A percentile compares a stretch with the other conserved stretches of the same genome.
Conservation (phyloP, 53 echinoderm and acorn worm genomes). For the Temnopleurus reevesii region DNA sequence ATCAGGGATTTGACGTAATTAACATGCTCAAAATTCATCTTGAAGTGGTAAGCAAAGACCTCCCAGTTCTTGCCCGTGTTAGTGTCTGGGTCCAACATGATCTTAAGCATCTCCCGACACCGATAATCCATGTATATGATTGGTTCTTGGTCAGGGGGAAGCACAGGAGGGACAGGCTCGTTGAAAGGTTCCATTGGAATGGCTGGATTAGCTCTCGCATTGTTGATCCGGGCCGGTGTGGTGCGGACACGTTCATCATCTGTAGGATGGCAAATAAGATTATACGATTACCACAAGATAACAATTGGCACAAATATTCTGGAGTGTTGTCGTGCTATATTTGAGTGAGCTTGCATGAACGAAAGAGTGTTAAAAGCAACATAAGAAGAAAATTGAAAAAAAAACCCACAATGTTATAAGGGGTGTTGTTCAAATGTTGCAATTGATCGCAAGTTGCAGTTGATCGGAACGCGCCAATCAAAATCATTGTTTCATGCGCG, state of each 20-base stretch:
- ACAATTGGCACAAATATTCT: too few species aligned
- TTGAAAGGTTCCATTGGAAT: background rate
- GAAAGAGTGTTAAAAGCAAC: too few species aligned
- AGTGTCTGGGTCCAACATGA: slow-evolving; percentile 26
- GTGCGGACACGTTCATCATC: slow-evolving; percentile 7
- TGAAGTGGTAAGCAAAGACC: slow-evolving; percentile 33
- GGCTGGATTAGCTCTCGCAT: background rate
- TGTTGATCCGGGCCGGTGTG: background rate
- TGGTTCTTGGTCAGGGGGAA: background rate
- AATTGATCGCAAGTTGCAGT: too few species aligned
- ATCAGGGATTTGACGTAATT: background rate
- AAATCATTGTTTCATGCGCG: too few species aligned
- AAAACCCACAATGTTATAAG: too few species aligned
- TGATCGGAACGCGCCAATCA: too few species aligned
- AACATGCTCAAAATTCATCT: background rate
- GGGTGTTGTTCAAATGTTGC: too few species aligned
- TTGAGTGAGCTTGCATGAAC: too few species aligned
- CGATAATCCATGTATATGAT: slow-evolving; percentile 14
- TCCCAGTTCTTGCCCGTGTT: slow-evolving; percentile 21
- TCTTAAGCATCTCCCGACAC: background rate
- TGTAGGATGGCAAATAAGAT: background rate
- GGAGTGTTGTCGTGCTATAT: too few species aligned
- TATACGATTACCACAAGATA: too few species aligned
- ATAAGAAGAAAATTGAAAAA: too few species aligned
- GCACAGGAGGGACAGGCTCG: background rate